A percentile compares a stretch with the other conserved stretches of the same genome.
Conservation (phyloP, 2,888 invertebrate genomes). For the Cerceris ruficornis region DNA sequence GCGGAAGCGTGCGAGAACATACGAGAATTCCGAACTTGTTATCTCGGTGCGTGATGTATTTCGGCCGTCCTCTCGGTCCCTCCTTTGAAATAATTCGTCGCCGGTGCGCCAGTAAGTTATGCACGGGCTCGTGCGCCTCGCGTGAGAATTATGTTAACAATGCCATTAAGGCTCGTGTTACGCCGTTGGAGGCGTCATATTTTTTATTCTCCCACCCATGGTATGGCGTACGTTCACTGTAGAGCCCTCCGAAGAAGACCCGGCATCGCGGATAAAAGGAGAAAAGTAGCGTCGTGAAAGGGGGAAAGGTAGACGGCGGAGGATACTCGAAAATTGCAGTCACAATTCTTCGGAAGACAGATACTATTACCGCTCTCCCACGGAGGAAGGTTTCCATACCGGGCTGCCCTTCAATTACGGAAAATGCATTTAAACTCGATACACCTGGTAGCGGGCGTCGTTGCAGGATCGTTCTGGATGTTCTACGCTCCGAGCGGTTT, state of each 20-base stretch:
- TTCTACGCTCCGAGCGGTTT: background rate
- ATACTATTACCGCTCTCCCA: slow-evolving; percentile 71
- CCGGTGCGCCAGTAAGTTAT: slow-evolving; percentile 50
- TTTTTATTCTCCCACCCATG: slow-evolving; percentile 49
- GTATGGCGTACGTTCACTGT: no score
- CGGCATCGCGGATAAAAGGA: slow-evolving; percentile 29
- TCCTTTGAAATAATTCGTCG: slow-evolving; percentile 59
- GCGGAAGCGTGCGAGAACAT: background rate
- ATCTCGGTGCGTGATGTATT: slow-evolving; percentile 42
- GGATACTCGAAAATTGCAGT: slow-evolving; percentile 75
- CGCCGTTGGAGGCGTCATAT: slow-evolving; percentile 60
- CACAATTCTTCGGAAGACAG: slow-evolving; percentile 76
- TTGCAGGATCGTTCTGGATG: background rate
- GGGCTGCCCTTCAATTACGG: slow-evolving; percentile 73
- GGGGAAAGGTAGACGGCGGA: slow-evolving; percentile 13
- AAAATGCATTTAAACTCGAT: slow-evolving; percentile 74
- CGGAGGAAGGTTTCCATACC: slow-evolving; percentile 64
- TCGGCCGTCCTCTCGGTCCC: slow-evolving; percentile 28
- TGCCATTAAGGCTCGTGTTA: slow-evolving; percentile 68
- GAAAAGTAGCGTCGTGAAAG: background rate
- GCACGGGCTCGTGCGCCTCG: slow-evolving; percentile 49
- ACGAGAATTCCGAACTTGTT: background rate
- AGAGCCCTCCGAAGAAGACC: slow-evolving; percentile 5
- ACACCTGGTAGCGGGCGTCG: slow-evolving; percentile 52
- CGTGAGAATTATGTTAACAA: slow-evolving; percentile 70